Evolutionary conservation across 2,797 vertebrate species (phyloP), one percentile per base, ranked within the genome.

Genomic region (Aeoliscus strigatus): DNA sequence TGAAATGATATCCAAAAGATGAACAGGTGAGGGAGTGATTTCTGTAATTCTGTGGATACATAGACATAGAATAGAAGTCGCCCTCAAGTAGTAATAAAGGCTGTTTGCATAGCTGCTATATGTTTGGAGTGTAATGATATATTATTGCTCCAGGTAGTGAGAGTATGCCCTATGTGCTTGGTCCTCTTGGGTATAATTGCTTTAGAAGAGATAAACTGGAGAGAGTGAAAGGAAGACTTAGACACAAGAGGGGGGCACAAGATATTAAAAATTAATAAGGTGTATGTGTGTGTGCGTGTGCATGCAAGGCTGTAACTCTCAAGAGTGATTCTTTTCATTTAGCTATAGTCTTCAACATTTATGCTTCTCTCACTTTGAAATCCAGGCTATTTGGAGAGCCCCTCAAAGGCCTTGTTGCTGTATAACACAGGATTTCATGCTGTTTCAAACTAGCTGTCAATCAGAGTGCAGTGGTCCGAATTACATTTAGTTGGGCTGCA

Each of bases 41-140:
- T 44, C 36, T 55, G 32, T 60, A 53, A 40, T 43, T 54, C 9
- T 14, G 51, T 51, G 33, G 48, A 16, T 38, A 65, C 50, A 64
- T 81, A 81, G 77, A 79, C 78, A 79, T 66, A 75, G 75, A 79
- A 79, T 66, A 75, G 75, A 70, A 44, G 51, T 80, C 51, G 64
- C 84, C 86, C 81, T 82, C 62, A 51, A 88, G 85, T 81, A 61
- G 79, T 78, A 88, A 85, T 84, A 86, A 83, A 85, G 64, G 60
- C 61, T 80, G 79, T 83, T 84, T 86, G 79, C 60, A 27, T 76
- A 68, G 70, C 75, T 66, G 77, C 64, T 85, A 69, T 82, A 82
- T 75, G 75, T 80, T 82, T 76, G 81, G 79, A 66, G 73, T 58
- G 66, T 74, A 75, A 77, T 83, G 75, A 83, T 85, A 71, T 80